Percentiles rank a stretch among this genome's conserved stretches.
Conservation (phyloP, 2,113 vertebrate genomes). For the Chaetops frenatus region DNA sequence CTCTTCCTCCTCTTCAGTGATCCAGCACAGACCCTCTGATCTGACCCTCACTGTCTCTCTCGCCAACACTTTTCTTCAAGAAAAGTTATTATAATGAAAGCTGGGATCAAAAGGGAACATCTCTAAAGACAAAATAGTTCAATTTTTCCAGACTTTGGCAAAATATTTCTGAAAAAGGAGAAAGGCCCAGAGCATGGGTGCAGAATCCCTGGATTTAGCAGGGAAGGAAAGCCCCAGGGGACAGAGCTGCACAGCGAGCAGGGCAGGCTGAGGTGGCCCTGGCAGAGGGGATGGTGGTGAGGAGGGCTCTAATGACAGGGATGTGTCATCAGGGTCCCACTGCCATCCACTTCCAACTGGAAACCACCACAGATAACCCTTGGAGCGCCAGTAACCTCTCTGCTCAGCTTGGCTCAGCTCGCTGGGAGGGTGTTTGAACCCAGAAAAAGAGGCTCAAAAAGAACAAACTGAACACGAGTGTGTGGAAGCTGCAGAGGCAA, state of each 20-base stretch:
- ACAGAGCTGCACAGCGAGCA: background rate
- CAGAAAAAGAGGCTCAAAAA: too few species aligned
- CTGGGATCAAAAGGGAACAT: background rate
- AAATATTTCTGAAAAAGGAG: background rate
- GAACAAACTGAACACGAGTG: fast-evolving
- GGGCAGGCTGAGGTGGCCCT: background rate
- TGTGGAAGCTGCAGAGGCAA: fast-evolving
- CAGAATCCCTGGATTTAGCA: background rate
- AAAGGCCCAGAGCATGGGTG: background rate
- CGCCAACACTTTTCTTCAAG: background rate
- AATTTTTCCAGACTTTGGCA: background rate
- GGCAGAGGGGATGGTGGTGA: background rate
- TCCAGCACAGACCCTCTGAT: background rate
- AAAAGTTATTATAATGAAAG: background rate
- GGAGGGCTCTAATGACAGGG: background rate
- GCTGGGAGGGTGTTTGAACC: background rate
- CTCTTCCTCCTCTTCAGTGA: background rate
- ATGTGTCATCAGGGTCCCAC: background rate
- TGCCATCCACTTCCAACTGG: background rate
- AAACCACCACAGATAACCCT: background rate
- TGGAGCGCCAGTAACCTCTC: background rate
- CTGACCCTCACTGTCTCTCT: background rate
- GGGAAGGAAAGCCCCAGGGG: background rate
- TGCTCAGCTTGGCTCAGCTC: background rate
- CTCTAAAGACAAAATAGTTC: fast-evolving